Percentiles rank a stretch among this genome's conserved stretches.
Conservation (phyloP, 2,113 vertebrate genomes). For the Andinoacara biseriatus region DNA sequence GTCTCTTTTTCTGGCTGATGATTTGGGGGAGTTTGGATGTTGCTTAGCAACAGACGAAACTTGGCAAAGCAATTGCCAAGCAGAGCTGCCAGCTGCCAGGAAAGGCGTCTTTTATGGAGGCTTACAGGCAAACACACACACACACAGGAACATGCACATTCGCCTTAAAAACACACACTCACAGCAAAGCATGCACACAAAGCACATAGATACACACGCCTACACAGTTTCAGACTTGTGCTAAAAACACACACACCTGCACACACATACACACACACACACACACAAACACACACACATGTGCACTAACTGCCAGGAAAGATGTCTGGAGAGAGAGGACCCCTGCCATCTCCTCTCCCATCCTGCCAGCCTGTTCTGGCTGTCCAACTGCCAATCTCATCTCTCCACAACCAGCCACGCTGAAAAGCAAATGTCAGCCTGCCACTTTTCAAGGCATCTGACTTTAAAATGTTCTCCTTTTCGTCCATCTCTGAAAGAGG, state of each 20-base stretch:
- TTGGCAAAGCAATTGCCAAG: slow-evolving; percentile 76
- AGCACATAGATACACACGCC: slow-evolving; percentile 51
- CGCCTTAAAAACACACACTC: slow-evolving; percentile 3
- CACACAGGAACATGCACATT: slow-evolving; percentile 32
- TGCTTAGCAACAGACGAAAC: slow-evolving; percentile 84
- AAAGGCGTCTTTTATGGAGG: slow-evolving; percentile 79
- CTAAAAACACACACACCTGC: slow-evolving; percentile 24
- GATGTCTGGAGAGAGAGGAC: slow-evolving; percentile 73
- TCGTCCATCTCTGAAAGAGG: slow-evolving; percentile 40
- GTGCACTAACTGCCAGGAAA: slow-evolving; percentile 64
- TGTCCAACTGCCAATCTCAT: slow-evolving; percentile 74
- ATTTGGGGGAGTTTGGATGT: slow-evolving; percentile 81
- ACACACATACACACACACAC: slow-evolving; percentile 11
- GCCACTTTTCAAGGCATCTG: slow-evolving; percentile 72
- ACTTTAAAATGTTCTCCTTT: slow-evolving; percentile 69
- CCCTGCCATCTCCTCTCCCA: slow-evolving; percentile 72
- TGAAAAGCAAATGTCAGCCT: slow-evolving; percentile 79
- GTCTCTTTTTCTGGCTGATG: slow-evolving; percentile 73
- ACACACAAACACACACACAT: slow-evolving; percentile 22
- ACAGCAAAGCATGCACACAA: slow-evolving; percentile 16
- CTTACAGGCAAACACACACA: slow-evolving; percentile 60
- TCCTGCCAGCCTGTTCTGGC: slow-evolving; percentile 73
- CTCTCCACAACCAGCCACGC: slow-evolving; percentile 67
- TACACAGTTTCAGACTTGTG: slow-evolving; percentile 44
- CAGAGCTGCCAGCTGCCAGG: slow-evolving; percentile 81